Conservation (phyloP, 2,113 vertebrate species). For the Tricholaema leucomelas region DNA sequence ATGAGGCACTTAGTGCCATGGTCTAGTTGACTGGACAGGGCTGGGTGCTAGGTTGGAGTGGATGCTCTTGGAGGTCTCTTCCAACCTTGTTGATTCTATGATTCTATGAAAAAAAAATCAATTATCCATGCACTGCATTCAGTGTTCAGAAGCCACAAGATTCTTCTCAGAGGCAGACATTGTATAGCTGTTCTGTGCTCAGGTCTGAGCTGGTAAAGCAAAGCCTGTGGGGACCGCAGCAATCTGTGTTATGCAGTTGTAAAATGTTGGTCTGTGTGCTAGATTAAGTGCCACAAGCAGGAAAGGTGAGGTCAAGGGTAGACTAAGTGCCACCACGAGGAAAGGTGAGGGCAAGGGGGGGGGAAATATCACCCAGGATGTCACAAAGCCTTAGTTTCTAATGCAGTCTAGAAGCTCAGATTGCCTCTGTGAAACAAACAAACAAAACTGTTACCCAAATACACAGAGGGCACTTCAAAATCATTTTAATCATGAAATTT, state of each 20-base stretch:
- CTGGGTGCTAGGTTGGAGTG: no score
- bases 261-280: conserved; percentile 21
- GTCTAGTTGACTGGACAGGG: no score
- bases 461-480: conserved; percentile 66
- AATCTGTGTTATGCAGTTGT: conserved; percentile 34
- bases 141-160: background rate
- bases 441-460: conserved; percentile 46
- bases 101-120: background rate
- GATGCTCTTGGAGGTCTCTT: no score
- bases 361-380: background rate
- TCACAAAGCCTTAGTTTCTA: conserved; percentile 26
- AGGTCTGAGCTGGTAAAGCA: background rate
- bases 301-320: conserved; percentile 44
- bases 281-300: background rate
- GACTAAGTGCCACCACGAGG: background rate
- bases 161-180: background rate
- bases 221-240: background rate
- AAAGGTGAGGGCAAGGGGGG: conserved; percentile 42
- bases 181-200: background rate
- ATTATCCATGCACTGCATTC: background rate
- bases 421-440: conserved; percentile 16
- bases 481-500: conserved; percentile 69
- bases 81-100: no score
- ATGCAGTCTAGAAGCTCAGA: conserved; percentile 25
- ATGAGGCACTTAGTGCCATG: no score